Conservation (phyloP, 1,140 invertebrate species). For the Belonocnema kinseyi region DNA sequence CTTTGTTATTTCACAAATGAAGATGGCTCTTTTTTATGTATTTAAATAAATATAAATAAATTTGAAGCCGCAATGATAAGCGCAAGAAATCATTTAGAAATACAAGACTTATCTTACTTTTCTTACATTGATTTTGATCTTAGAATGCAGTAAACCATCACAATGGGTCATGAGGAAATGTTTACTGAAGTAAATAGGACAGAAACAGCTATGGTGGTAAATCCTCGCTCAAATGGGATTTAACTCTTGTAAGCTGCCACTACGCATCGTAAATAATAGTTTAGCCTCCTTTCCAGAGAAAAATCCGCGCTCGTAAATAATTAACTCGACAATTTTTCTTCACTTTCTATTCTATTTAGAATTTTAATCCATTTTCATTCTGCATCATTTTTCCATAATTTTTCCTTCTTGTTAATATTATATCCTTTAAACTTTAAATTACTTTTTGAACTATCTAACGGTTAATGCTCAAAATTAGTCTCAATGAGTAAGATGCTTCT, state of each 20-base stretch:
- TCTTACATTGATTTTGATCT: not conserved
- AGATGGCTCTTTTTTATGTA: too few species aligned
- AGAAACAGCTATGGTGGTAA: not conserved
- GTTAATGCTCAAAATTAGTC: too few species aligned
- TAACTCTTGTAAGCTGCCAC: slow-evolving; percentile 26
- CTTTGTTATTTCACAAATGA: too few species aligned
- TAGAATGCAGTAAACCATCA: slow-evolving; percentile 7
- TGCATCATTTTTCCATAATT: not conserved
- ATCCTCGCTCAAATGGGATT: slow-evolving; percentile 18
- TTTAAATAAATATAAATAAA: too few species aligned
- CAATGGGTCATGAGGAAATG: slow-evolving; percentile 6
- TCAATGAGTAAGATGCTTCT: too few species aligned
- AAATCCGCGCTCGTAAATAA: not conserved
- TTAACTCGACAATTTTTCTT: not conserved
- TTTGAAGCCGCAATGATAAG: too few species aligned
- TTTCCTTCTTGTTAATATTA: too few species aligned
- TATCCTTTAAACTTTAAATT: too few species aligned
- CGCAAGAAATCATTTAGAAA: not conserved
- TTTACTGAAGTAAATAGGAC: slow-evolving; percentile 18
- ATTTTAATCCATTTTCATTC: not conserved
- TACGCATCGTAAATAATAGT: slow-evolving; percentile 11
- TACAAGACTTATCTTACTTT: not conserved
- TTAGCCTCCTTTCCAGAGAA: not conserved
- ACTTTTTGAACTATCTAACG: too few species aligned
- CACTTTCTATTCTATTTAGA: not conserved